Conservation (phyloP, 2,113 vertebrate species). For the Cheilinus undulatus region DNA sequence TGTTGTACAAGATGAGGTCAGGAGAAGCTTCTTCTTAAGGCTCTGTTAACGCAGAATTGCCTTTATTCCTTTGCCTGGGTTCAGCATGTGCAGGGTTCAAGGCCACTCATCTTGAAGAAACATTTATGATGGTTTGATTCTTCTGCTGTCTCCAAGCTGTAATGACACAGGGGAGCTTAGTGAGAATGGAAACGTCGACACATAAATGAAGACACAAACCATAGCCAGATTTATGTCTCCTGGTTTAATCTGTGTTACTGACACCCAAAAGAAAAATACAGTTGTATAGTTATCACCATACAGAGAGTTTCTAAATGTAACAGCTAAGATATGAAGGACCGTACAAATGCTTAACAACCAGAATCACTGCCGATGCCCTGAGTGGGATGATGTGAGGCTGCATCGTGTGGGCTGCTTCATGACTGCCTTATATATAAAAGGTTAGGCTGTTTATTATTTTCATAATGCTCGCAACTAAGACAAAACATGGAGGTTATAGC, state of each 20-base stretch:
- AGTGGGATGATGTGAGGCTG: conserved; percentile 38
- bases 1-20: conserved; percentile 39
- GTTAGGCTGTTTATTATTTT: neutral
- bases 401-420: neutral
- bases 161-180: conserved; percentile 52
- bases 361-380: neutral
- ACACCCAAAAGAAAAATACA: too few relatives aligned
- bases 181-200: conserved; percentile 1
- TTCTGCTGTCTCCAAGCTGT: conserved; percentile 58
- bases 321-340: neutral
- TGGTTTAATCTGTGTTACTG: neutral
- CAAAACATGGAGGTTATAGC: neutral
- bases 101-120: conserved; percentile 59
- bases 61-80: conserved; percentile 31
- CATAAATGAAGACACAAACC: neutral
- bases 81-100: conserved; percentile 51
- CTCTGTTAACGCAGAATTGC: conserved; percentile 15
- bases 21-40: conserved; percentile 20
- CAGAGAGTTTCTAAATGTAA: neutral
- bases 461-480: neutral
- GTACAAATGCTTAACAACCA: neutral
- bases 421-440: neutral
- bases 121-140: conserved; percentile 3
- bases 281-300: neutral
- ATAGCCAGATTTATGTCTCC: neutral